Evolutionary conservation across 2,113 vertebrate species (phyloP), one percentile per base, ranked within the genome.

Genomic region (Willisornis vidua): DNA sequence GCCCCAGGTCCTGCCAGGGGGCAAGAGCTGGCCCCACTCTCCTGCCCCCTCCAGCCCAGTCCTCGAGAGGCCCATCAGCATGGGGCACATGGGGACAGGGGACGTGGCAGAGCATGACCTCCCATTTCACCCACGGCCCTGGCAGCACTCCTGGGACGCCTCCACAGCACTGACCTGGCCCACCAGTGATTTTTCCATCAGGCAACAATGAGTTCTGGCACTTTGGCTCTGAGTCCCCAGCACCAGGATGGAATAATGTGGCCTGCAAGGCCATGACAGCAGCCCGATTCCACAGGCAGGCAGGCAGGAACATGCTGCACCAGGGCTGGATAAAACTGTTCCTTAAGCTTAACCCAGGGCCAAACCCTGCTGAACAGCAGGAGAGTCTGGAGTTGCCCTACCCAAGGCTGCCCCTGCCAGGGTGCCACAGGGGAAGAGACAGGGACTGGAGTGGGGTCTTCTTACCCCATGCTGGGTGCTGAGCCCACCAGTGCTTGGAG

Each of bases 91-190:
- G 1, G 74, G 68, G 85, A 71, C 20, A 3, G 35, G 49, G 54
- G 39, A 77, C 4, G 1, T 8, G 48, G 55, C 12, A 2, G 33
- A 71, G 18, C 2, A 0, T 12, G 37, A 52, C 37, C 14, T 12
- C 41, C 45, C 19, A 3, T 62, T 58, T 70, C 37, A 6, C 26
- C 46, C 88, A 9, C 0, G 0, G 51, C 55, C 71, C 37, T 6
- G 29, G 59, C 85, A 24, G 29, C 0, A 0, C 74, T 85, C 65
- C 63, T 9, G 4, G n/a, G 75, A 17, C 2, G 0, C 24, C 73
- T 73, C 39, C 59, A 45, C 7, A 2, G 81, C 71, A 39, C 52
- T 16, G 52, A 4, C 2, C 68, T 49, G 61, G 12, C 52, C 12
- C 43, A 29, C 55, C 59, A 39, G 57, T 17, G 85, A n/a, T 54